These are phyloP conservation scores for Acrossocheilus wenchowensis DNA, from an alignment of 2,797 vertebrate species.

Conservation along the genomic window DNA sequence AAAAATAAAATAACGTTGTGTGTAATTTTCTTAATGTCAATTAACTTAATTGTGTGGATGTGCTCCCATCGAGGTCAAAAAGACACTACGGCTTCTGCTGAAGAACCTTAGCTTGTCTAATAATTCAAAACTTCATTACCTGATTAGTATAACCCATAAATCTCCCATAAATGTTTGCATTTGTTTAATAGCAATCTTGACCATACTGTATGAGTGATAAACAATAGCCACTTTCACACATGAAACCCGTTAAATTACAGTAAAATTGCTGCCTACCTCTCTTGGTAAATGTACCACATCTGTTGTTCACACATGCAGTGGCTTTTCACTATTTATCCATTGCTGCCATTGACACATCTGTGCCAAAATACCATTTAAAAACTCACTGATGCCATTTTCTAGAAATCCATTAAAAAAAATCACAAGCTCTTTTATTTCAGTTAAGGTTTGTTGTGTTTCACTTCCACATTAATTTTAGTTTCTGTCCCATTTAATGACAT, in stretches of 20 bases:
- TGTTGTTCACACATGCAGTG: neutral
- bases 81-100: neutral
- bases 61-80: neutral
- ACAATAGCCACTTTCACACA: conserved; percentile 3
- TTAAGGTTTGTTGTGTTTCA: neutral
- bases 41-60: neutral
- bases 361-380: neutral
- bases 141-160: neutral
- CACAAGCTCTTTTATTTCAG: neutral
- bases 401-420: neutral
- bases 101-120: neutral
- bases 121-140: neutral
- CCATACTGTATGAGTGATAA: neutral
- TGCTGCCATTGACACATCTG: neutral
- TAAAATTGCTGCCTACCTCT: neutral
- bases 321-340: neutral
- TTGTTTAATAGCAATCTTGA: neutral
- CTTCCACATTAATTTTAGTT: neutral
- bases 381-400: neutral
- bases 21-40: neutral
- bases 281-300: neutral
- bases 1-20: conserved; percentile 8
- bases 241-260: neutral
- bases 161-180: neutral
- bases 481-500: neutral